A percentile compares a stretch with the other conserved stretches of the same genome.
These are phyloP conservation scores for Lontra canadensis DNA, from an alignment of 2,113 vertebrate genomes.

Conservation along the genomic window DNA sequence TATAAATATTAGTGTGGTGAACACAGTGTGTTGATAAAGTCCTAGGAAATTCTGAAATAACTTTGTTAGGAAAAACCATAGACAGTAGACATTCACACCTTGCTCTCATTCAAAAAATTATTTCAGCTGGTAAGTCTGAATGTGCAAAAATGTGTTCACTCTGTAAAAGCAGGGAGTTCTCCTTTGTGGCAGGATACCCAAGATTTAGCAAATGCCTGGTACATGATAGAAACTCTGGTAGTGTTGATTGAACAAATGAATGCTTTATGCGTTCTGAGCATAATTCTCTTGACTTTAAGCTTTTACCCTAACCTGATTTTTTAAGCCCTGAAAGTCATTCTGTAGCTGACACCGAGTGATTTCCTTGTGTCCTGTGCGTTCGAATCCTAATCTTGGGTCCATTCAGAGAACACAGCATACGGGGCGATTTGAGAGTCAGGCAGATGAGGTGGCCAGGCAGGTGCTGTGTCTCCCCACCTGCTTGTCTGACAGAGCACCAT, in stretches of 20 bases:
- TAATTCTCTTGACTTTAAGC: background rate
- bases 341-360: background rate
- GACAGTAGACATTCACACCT: background rate
- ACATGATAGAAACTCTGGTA: no score
- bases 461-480: background rate
- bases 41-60: background rate
- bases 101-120: background rate
- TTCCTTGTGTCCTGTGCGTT: background rate
- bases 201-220: background rate
- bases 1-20: background rate
- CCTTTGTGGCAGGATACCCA: background rate
- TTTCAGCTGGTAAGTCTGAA: background rate
- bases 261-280: background rate
- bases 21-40: background rate
- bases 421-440: background rate
- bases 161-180: no score
- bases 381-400: background rate
- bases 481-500: background rate
- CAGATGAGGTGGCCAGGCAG: background rate
- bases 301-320: background rate
- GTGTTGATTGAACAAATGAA: background rate
- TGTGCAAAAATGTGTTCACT: fast-evolving
- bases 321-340: background rate
- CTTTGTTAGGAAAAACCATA: background rate
- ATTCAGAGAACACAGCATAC: no score